Conservation (phyloP, 2,797 vertebrate genomes). For the Arctocebus calabarensis region DNA sequence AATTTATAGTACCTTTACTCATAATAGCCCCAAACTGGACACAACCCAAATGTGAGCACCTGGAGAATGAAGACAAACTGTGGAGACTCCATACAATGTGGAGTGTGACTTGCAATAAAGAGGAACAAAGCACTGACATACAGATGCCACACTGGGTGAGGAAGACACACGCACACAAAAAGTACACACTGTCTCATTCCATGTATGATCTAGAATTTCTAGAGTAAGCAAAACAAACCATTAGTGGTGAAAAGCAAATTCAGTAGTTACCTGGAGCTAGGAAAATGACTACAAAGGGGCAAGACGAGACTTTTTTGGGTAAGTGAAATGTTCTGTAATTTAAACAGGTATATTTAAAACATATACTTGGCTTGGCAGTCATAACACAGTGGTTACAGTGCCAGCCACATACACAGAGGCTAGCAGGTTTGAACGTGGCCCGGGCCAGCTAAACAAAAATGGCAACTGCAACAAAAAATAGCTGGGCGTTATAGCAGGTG, state of each 20-base stretch:
- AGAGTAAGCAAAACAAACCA: neutral
- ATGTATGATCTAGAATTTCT: neutral
- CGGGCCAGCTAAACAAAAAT: too few relatives aligned
- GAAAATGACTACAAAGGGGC: neutral
- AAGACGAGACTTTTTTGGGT: neutral
- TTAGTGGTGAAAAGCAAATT: neutral
- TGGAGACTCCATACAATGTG: neutral
- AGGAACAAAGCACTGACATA: neutral
- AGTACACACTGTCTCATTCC: neutral
- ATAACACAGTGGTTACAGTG: too few relatives aligned
- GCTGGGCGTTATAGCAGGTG: too few relatives aligned
- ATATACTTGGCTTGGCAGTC: neutral
- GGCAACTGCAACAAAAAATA: too few relatives aligned
- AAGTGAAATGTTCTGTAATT: neutral
- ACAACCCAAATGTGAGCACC: neutral
- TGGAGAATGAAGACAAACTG: neutral
- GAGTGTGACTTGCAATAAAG: neutral
- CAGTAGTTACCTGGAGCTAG: neutral
- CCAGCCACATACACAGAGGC: too few relatives aligned
- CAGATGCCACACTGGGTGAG: neutral
- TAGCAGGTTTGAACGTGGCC: too few relatives aligned
- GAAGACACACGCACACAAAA: neutral
- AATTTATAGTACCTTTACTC: neutral
- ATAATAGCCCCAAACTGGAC: neutral
- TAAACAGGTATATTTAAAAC: neutral